Evolutionary conservation across 1,140 invertebrate species (phyloP).

Genomic region (Papilio helenus): DNA sequence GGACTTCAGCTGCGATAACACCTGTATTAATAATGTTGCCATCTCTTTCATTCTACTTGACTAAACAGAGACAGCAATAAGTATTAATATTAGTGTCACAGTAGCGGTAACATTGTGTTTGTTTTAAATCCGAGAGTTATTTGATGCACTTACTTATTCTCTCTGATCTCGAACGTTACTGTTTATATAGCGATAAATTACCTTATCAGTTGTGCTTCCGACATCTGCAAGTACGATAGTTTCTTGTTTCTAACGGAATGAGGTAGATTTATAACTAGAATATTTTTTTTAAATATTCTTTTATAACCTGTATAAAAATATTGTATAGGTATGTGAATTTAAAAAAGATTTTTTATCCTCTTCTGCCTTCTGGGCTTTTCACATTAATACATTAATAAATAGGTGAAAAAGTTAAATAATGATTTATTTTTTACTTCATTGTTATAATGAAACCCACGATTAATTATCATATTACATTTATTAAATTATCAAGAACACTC

Average conservation of each 20-base stretch:
- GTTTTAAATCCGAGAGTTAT: not conserved
- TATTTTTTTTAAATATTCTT: not conserved
- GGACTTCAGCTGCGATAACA: too few species aligned
- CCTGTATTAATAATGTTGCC: not conserved
- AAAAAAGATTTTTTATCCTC: too few species aligned
- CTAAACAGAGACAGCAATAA: not conserved
- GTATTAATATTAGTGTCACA: not conserved
- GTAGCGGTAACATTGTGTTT: not conserved
- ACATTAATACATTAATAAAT: too few species aligned
- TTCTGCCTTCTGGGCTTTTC: too few species aligned
- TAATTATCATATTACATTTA: not conserved
- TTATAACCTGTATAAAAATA: too few species aligned
- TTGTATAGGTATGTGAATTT: too few species aligned
- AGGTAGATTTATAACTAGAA: not conserved
- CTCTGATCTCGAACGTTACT: not conserved
- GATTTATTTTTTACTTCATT: too few species aligned
- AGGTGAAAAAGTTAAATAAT: too few species aligned
- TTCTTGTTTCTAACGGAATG: not conserved
- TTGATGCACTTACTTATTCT: constrained; percentile 21
- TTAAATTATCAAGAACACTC: not conserved
- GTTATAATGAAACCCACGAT: too few species aligned
- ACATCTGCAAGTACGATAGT: not conserved
- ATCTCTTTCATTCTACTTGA: not conserved
- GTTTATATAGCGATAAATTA: constrained; percentile 2
- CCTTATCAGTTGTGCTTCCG: constrained; percentile 5